Evolutionary conservation across 1,140 invertebrate genomes (phyloP), one percentile per base, ranked within the genome.

Genomic region (Triops longicaudatus): DNA sequence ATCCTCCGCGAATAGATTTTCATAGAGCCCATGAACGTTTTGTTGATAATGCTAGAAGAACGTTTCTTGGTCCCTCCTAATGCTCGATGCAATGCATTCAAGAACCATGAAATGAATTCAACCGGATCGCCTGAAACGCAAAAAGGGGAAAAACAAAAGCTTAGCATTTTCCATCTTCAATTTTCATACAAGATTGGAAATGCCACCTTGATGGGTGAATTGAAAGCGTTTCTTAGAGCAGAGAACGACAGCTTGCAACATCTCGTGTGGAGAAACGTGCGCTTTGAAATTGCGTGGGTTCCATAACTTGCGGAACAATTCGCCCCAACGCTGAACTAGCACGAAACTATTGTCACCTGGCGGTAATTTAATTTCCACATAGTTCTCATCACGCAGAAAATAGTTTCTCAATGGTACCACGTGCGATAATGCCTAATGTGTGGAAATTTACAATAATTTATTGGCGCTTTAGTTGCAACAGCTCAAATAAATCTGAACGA

Each of bases 191-290:
- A 75, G 26, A 50, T 73, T 72, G 27, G 42, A 75, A 44, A 74
- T 31, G 73, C 83, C 83, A 92, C 93, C 96, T 89, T 99, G 98
- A 83, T 97, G 91, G 1, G 96, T 99, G 83, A 99, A 98, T 83
- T 99, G 97, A 84, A 99, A 99, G 81, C 91, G 90, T 83, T 99
- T 99, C 83, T 96, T 95, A 81, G 96, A 98, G 91, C 96, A 99
- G 9, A 99, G 85, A 1, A 99, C 98, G 41, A 99, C 97, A 42
- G 98, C 96, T 85, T 99, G 98, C 14, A 99, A 85, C 98, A 99
- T 99, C 88, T 99, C 98, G 85, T 99, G 98, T 0, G 98, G 98
- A 75, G 96, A 98, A 1, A 99, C 98, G 83, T 99, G 98, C 5
- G 97, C 94, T 86, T 99, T 99, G 83, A 99, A 99, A 83, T 99